Evolutionary conservation across 2,888 invertebrate genomes (phyloP).

Genomic region (Scaptomyza parva): DNA sequence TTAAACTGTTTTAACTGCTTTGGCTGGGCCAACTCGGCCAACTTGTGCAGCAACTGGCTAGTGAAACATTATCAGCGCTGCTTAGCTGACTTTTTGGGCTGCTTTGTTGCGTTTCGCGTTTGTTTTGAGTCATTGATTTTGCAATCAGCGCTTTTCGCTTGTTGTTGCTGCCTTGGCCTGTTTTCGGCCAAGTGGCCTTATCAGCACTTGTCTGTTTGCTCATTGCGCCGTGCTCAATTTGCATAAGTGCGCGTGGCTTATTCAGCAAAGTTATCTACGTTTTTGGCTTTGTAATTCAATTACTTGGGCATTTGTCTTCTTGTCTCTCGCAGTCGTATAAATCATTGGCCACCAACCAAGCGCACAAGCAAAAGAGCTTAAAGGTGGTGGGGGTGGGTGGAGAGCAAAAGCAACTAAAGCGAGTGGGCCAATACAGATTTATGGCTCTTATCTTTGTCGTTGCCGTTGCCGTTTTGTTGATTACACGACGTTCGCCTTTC

Average conservation of each 20-base stretch:
- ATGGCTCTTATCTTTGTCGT: slow-evolving; percentile 56
- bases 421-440: slow-evolving; percentile 54
- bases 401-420: slow-evolving; percentile 4
- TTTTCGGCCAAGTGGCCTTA: slow-evolving; percentile 33
- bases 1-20: slow-evolving; percentile 41
- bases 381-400: not conserved
- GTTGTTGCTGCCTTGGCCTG: slow-evolving; percentile 40
- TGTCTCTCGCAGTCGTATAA: slow-evolving; percentile 61
- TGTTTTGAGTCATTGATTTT: slow-evolving; percentile 70
- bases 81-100: slow-evolving; percentile 60
- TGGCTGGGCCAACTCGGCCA: slow-evolving; percentile 12
- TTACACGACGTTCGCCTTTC: slow-evolving; percentile 52
- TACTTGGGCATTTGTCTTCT: slow-evolving; percentile 78
- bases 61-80: slow-evolving; percentile 36
- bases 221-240: slow-evolving; percentile 62
- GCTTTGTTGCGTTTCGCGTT: slow-evolving; percentile 35
- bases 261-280: slow-evolving; percentile 62
- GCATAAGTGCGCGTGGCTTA: slow-evolving; percentile 71
- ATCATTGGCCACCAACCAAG: slow-evolving; percentile 61
- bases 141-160: slow-evolving; percentile 58
- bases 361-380: slow-evolving; percentile 6
- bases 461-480: slow-evolving; percentile 59
- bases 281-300: slow-evolving; percentile 73
- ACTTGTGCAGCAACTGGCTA: slow-evolving; percentile 1
- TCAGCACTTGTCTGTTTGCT: slow-evolving; percentile 39